These are phyloP conservation scores for Caenorhabditis elegans DNA, from an alignment of 1,140 invertebrate genomes.

Conservation along the genomic window DNA sequence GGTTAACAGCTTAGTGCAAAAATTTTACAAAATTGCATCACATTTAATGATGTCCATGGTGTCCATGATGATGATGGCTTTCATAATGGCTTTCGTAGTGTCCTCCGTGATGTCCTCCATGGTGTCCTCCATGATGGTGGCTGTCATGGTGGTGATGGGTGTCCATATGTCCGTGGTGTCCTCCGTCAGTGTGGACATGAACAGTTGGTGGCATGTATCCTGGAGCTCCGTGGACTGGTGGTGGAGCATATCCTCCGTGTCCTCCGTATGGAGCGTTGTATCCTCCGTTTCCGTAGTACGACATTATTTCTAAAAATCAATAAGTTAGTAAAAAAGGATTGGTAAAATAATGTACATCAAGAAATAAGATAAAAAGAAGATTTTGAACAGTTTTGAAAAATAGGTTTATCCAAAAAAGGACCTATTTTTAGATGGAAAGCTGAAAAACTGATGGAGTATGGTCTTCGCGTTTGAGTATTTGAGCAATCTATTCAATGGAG, in stretches of 20 bases:
- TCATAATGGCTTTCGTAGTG: conserved; percentile 17
- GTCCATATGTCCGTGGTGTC: conserved; percentile 4
- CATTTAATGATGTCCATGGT: background rate
- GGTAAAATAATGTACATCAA: no score
- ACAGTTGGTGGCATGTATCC: no score
- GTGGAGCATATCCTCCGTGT: background rate
- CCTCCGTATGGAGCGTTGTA: background rate
- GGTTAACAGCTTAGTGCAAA: no score
- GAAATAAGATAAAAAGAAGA: no score
- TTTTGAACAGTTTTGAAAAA: background rate
- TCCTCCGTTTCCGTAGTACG: conserved; percentile 25
- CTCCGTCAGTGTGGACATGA: background rate
- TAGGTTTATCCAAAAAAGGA: no score
- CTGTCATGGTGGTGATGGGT: background rate
- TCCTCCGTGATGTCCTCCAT: conserved; percentile 13
- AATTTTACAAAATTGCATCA: no score
- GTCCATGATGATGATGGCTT: background rate
- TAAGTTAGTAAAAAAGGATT: background rate
- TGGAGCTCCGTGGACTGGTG: background rate
- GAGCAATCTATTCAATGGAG: background rate
- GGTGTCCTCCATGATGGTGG: background rate
- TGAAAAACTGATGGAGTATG: background rate
- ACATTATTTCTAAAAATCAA: background rate
- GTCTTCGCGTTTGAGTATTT: background rate
- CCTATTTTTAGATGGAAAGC: no score